phyloP scores from a whole-genome alignment of 2,113 vertebrate genomes.

The Dissostichus mawsoni region DNA sequence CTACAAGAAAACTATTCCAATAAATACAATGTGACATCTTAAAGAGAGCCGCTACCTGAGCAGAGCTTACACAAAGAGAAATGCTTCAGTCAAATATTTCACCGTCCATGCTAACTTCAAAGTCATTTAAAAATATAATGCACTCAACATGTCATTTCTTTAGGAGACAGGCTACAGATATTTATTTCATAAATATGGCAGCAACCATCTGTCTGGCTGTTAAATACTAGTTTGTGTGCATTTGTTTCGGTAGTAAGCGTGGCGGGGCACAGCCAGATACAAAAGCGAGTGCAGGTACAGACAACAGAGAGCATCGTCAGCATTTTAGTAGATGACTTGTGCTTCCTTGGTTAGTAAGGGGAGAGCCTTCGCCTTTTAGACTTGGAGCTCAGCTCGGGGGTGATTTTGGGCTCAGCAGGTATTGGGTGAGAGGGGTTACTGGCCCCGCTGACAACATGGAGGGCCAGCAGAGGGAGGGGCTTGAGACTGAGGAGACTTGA shows the following conservation, averaged over 20 bases:
- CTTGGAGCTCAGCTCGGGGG: conserved; percentile 85
- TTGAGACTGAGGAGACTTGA: conserved; percentile 94
- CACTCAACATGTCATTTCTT: conserved; percentile 61
- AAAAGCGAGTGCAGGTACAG: conserved; percentile 75
- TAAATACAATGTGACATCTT: conserved; percentile 75
- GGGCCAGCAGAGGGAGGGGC: conserved; percentile 94
- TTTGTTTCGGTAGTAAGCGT: conserved; percentile 59
- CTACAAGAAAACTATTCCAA: conserved; percentile 54
- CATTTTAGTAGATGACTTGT: conserved; percentile 68
- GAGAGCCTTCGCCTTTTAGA: conserved; percentile 93
- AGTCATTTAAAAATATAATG: conserved; percentile 67
- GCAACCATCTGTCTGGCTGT: conserved; percentile 60
- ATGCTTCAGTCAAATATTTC: conserved; percentile 61
- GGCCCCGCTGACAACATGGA: conserved; percentile 93
- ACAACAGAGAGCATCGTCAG: conserved; percentile 65
- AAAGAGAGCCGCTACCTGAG: conserved; percentile 81
- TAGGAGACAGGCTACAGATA: conserved; percentile 57
- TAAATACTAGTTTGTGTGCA: conserved; percentile 44
- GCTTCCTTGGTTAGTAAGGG: conserved; percentile 88
- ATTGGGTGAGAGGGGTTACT: conserved; percentile 83
- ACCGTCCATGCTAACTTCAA: conserved; percentile 68
- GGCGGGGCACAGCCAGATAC: conserved; percentile 73
- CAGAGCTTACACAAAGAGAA: conserved; percentile 76
- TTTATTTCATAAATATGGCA: conserved; percentile 72
- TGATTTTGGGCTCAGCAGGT: conserved; percentile 79